Evolutionary conservation across 2,888 invertebrate genomes (phyloP).

Genomic region (Agelastica alni): DNA sequence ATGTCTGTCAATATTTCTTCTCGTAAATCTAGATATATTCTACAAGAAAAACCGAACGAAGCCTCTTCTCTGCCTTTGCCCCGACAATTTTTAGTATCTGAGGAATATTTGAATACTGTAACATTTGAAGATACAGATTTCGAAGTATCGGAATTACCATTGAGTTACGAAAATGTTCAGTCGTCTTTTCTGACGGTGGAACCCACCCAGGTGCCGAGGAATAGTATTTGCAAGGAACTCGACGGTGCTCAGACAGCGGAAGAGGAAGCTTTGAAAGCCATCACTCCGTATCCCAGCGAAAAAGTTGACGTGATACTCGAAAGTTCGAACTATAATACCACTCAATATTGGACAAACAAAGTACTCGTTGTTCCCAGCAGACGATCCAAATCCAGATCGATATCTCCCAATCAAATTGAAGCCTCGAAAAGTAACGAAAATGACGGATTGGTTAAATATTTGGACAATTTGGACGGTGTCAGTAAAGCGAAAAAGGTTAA

Average conservation of each 20-base stretch:
- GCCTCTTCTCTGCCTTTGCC: slow-evolving; percentile 38
- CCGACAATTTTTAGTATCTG: slow-evolving; percentile 39
- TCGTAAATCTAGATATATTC: slow-evolving; percentile 28
- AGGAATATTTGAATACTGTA: slow-evolving; percentile 29
- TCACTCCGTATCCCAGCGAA: slow-evolving; percentile 34
- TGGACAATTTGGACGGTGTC: slow-evolving; percentile 68
- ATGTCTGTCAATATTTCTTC: neutral
- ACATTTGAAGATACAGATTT: slow-evolving; percentile 27
- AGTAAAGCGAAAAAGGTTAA: slow-evolving; percentile 54
- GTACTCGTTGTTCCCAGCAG: slow-evolving; percentile 32
- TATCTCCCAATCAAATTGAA: slow-evolving; percentile 13
- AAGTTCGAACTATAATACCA: slow-evolving; percentile 33
- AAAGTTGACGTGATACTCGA: slow-evolving; percentile 35
- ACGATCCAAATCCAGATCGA: slow-evolving; percentile 26
- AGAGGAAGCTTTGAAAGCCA: slow-evolving; percentile 56
- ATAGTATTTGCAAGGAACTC: slow-evolving; percentile 50
- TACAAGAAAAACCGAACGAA: slow-evolving; percentile 32
- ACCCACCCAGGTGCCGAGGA: slow-evolving; percentile 43
- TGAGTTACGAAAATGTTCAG: slow-evolving; percentile 40
- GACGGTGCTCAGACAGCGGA: slow-evolving; percentile 59
- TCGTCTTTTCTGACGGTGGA: slow-evolving; percentile 49
- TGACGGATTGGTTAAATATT: slow-evolving; percentile 51
- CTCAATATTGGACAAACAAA: slow-evolving; percentile 40
- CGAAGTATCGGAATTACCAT: slow-evolving; percentile 16
- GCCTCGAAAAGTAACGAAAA: neutral